Evolutionary conservation across 2,888 invertebrate genomes (phyloP).

Genomic region (Ophraella communa): DNA sequence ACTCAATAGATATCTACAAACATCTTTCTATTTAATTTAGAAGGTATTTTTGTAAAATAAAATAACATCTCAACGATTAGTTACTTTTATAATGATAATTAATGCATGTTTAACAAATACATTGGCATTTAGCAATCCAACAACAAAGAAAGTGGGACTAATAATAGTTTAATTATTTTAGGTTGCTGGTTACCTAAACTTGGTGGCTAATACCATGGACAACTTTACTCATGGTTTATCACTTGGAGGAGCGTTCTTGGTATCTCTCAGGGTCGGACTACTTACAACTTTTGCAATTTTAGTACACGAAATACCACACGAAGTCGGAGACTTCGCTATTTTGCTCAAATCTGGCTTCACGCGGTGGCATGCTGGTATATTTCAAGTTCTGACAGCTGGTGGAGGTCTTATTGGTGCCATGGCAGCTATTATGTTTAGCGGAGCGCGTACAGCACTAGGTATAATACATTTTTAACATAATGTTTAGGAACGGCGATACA

Average conservation of each 20-base stretch:
- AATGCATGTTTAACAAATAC: too few relatives aligned
- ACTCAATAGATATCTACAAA: neutral
- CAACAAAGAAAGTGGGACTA: too few relatives aligned
- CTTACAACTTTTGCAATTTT: conserved; percentile 93
- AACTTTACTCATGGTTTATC: conserved; percentile 99
- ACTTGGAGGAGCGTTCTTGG: conserved; percentile 95
- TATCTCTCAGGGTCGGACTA: conserved; percentile 87
- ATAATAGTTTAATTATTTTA: conserved; percentile 54
- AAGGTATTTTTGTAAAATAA: neutral
- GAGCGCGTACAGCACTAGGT: conserved; percentile 82
- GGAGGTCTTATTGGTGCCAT: conserved; percentile 90
- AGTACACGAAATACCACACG: conserved; percentile 97
- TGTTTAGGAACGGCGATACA: too few relatives aligned
- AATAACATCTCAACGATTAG: neutral
- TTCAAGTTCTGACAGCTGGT: conserved; percentile 89
- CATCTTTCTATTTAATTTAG: neutral
- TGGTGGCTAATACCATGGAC: conserved; percentile 95
- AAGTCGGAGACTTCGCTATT: conserved; percentile 99
- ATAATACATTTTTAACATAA: too few relatives aligned
- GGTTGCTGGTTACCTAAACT: conserved; percentile 91
- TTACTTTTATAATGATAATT: too few relatives aligned
- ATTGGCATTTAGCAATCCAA: too few relatives aligned
- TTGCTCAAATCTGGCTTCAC: conserved; percentile 90
- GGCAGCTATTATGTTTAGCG: conserved; percentile 83
- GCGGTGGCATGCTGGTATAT: conserved; percentile 92